Conservation (phyloP, 1,140 invertebrate species). For the Condylostylus longicornis region DNA sequence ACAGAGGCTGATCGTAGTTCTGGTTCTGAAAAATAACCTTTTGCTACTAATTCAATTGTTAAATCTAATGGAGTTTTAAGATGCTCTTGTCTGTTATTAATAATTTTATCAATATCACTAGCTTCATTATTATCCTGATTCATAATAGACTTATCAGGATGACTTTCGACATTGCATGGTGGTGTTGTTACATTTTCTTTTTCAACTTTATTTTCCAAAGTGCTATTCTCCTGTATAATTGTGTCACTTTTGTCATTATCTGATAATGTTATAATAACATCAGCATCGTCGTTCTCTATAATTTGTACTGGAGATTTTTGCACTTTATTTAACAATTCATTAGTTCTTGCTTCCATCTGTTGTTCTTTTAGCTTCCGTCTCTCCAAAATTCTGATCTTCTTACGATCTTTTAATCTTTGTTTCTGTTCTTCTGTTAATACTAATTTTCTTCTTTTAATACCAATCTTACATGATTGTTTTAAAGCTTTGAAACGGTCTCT, state of each 20-base stretch:
- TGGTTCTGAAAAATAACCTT: slow-evolving; percentile 31
- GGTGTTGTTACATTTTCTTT: too few species aligned
- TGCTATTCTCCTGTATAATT: neutral
- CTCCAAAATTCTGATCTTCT: slow-evolving; percentile 13
- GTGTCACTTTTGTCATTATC: neutral
- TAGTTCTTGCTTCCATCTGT: slow-evolving; percentile 8
- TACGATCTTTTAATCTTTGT: slow-evolving; percentile 13
- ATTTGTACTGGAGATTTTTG: too few species aligned
- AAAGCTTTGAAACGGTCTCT: slow-evolving; percentile 15
- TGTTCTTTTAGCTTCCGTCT: slow-evolving; percentile 7
- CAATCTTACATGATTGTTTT: slow-evolving; percentile 12
- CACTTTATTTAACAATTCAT: too few species aligned
- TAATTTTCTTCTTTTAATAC: slow-evolving; percentile 13
- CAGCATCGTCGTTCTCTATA: too few species aligned
- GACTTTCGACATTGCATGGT: too few species aligned
- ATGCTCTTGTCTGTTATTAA: too few species aligned
- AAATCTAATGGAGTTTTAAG: slow-evolving; percentile 17
- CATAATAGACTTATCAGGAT: too few species aligned
- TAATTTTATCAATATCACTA: too few species aligned
- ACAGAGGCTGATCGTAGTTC: slow-evolving; percentile 12
- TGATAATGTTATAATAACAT: too few species aligned
- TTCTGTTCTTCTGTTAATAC: slow-evolving; percentile 22
- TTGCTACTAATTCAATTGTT: slow-evolving; percentile 10
- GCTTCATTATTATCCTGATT: too few species aligned
- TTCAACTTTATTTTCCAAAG: too few species aligned